These are phyloP conservation scores for Lindbergichthys nudifrons DNA, from an alignment of 2,797 vertebrate species.

Conservation along the genomic window DNA sequence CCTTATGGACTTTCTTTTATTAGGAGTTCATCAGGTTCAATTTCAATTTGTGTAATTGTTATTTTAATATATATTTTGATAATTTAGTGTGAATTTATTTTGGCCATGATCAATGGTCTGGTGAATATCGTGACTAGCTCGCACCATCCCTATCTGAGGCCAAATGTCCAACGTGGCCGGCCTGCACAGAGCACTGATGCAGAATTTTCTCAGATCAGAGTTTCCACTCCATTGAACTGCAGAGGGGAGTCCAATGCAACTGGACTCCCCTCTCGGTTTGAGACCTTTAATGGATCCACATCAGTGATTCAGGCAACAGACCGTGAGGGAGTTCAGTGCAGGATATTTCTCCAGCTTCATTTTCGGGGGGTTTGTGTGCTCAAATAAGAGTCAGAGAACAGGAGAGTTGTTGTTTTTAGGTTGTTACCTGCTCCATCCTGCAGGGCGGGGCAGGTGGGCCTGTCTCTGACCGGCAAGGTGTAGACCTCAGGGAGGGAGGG, in stretches of 20 bases:
- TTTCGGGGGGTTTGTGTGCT: neutral
- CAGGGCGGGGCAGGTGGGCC: slow-evolving; percentile 74
- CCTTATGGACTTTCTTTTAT: too few relatives aligned
- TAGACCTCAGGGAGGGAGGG: slow-evolving; percentile 94
- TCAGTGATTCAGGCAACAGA: slow-evolving; percentile 42
- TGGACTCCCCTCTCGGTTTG: slow-evolving; percentile 54
- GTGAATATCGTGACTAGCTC: too few relatives aligned
- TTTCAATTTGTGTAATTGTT: too few relatives aligned
- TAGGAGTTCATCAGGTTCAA: too few relatives aligned
- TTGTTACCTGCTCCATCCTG: slow-evolving; percentile 85
- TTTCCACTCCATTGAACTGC: slow-evolving; percentile 54
- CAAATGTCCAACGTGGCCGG: slow-evolving; percentile 15
- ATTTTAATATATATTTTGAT: too few relatives aligned
- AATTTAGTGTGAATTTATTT: too few relatives aligned
- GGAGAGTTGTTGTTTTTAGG: neutral
- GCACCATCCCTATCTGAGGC: slow-evolving; percentile 4
- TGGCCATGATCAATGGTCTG: too few relatives aligned
- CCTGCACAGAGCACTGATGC: slow-evolving; percentile 33
- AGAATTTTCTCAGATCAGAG: slow-evolving; percentile 54
- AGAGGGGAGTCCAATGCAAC: slow-evolving; percentile 34
- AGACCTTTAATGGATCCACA: slow-evolving; percentile 55
- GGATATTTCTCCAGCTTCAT: slow-evolving; percentile 12
- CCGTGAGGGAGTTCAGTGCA: slow-evolving; percentile 31
- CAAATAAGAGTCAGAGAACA: neutral
- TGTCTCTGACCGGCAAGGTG: slow-evolving; percentile 90